phyloP scores from a whole-genome alignment of 1,140 invertebrate species.

The Colletes latitarsis region DNA sequence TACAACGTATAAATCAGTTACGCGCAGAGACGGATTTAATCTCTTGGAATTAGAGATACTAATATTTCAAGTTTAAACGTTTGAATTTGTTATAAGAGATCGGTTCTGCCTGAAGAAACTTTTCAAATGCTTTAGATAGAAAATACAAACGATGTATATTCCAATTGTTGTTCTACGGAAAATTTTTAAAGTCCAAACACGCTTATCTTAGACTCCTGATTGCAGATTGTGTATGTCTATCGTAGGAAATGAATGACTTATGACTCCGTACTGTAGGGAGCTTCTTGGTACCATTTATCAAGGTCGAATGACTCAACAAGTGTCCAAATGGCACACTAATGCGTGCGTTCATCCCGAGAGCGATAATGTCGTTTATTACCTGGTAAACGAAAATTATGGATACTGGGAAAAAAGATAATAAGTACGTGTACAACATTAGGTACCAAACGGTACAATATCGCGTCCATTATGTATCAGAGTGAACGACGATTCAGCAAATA shows the following conservation, averaged over 20 bases:
- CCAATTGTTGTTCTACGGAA: too few relatives aligned
- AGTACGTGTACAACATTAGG: slow-evolving; percentile 36
- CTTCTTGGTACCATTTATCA: background rate
- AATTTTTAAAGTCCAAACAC: too few relatives aligned
- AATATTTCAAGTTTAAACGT: background rate
- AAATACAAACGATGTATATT: too few relatives aligned
- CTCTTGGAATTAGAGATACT: too few relatives aligned
- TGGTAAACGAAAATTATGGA: background rate
- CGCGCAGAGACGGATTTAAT: too few relatives aligned
- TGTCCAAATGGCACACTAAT: background rate
- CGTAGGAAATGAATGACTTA: too few relatives aligned
- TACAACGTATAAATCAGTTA: too few relatives aligned
- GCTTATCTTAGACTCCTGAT: too few relatives aligned
- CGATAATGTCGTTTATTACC: background rate
- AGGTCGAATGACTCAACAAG: slow-evolving; percentile 8
- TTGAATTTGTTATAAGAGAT: too few relatives aligned
- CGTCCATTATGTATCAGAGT: slow-evolving; percentile 4
- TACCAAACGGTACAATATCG: slow-evolving; percentile 45
- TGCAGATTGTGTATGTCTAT: too few relatives aligned
- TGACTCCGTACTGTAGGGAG: background rate
- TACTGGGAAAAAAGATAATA: background rate
- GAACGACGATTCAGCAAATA: slow-evolving; percentile 12
- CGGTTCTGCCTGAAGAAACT: too few relatives aligned
- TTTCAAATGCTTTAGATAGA: too few relatives aligned
- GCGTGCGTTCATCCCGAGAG: background rate